Base-by-base conservation (phyloP, 1,140 invertebrate genomes). In the Drosophila trapezifrons region DNA sequence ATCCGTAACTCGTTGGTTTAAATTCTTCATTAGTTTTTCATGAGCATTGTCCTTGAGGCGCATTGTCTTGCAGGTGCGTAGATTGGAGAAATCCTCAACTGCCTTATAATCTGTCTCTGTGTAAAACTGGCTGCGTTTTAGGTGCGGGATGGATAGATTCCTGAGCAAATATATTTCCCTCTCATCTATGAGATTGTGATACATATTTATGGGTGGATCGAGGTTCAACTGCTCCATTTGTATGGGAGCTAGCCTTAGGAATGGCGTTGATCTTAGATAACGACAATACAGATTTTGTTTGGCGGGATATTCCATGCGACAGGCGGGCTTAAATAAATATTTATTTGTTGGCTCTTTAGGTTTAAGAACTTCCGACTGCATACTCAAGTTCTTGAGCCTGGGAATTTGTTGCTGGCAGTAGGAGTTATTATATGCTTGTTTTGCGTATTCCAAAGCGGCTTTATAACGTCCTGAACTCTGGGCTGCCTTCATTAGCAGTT, bases 1-100 rank as follows among this genome's bases (percentile, higher is more conserved):
- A 43, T 65, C 60, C 17, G 8, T 10, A 13, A 65, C 2, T 18
- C 60, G 46, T 66, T 45, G 37, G 20, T 69, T 69, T 27, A 67
- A 52, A 13, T 52, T 69, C 13, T 52, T 32, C 7, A 40, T 8
- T 3, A 66, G 20, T 2, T 13, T 10, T 12, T 27, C 37, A 52
- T 51, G 0, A 18, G 6, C n/a, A 35, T 18, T 25, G 27, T 69
- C 37, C 12, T 13, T 15, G 2, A 69, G 17, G 3, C 59, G 46
- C 37, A 27, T 27, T n/a, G 59, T 51, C 25, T 65, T 69, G 35
- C 58, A 69, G 5, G 65, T 69, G 2, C 59, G 45, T 1, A 27
- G 13, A 35, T 64, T 64, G 0, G 45, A 65, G 27, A 42, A 65
- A 27, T 65, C 62, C 8, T 46, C 12, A 32, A 66, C 9, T 22